Conservation (phyloP, 2,888 invertebrate species). For the Macaria notata region DNA sequence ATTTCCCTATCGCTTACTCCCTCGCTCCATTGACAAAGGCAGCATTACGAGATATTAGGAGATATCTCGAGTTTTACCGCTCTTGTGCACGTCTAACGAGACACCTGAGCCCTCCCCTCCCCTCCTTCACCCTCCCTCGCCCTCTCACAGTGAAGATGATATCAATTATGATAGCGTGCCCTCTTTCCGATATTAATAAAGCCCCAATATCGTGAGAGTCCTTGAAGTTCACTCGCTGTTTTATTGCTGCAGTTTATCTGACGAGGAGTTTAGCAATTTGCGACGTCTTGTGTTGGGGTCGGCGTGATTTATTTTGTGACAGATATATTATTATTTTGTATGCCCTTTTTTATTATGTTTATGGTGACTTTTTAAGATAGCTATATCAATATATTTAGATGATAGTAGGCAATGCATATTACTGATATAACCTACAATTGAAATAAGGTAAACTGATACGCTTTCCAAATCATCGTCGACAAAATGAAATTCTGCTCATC, state of each 20-base stretch:
- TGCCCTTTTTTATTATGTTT: neutral
- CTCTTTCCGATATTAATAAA: slow-evolving; percentile 28
- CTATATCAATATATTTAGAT: neutral
- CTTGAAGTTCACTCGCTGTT: slow-evolving; percentile 12
- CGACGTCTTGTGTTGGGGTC: neutral
- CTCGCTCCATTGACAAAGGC: slow-evolving; percentile 11
- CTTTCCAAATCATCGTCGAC: too few relatives aligned
- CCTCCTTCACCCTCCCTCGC: slow-evolving; percentile 1
- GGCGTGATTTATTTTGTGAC: slow-evolving; percentile 2
- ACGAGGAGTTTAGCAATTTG: neutral
- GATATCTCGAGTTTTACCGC: slow-evolving; percentile 23
- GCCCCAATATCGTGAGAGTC: slow-evolving; percentile 16
- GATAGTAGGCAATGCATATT: neutral
- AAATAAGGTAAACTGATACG: too few relatives aligned
- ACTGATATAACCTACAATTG: too few relatives aligned
- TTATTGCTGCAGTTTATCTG: slow-evolving; percentile 4
- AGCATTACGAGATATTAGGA: slow-evolving; percentile 26
- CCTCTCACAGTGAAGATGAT: slow-evolving; percentile 16
- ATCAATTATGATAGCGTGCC: slow-evolving; percentile 39
- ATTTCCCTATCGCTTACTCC: too few relatives aligned
- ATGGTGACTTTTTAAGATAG: neutral
- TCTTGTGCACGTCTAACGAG: slow-evolving; percentile 31
- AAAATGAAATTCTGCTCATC: too few relatives aligned
- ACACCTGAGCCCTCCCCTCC: slow-evolving; percentile 32
- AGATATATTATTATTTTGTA: neutral